phyloP scores from a whole-genome alignment of 2,888 invertebrate genomes.

The Choreutis nemorana region DNA sequence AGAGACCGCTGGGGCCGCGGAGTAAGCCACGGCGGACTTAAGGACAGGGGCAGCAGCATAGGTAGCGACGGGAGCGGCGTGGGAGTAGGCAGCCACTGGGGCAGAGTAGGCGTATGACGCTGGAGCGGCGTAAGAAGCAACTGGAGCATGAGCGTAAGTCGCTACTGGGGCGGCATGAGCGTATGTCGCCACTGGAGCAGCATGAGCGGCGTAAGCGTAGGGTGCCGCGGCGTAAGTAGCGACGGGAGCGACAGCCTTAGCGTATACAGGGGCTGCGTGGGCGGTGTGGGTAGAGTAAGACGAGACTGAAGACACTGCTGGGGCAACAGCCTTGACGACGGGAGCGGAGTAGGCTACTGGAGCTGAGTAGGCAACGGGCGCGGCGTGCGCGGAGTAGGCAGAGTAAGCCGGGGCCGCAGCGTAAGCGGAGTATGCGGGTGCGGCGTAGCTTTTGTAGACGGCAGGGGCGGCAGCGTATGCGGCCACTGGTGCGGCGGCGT shows the following conservation, averaged over 20 bases:
- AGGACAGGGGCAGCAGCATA: constrained; percentile 32
- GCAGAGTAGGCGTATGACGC: constrained; percentile 14
- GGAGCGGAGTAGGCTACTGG: constrained; percentile 37
- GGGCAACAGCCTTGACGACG: constrained; percentile 31
- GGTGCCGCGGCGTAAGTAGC: constrained; percentile 18
- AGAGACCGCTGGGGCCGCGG: constrained; percentile 67
- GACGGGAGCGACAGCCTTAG: constrained; percentile 19
- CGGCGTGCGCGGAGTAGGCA: constrained; percentile 24
- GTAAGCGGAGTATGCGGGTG: constrained; percentile 14
- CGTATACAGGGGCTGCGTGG: constrained; percentile 17
- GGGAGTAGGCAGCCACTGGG: constrained; percentile 7
- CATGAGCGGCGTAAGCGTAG: constrained; percentile 18
- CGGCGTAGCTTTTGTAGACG: constrained; percentile 25
- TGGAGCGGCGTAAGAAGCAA: constrained; percentile 10
- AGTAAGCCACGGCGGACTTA: constrained; percentile 55
- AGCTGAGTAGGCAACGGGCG: constrained; percentile 21
- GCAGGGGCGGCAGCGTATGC: constrained; percentile 18
- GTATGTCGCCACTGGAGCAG: constrained; percentile 25
- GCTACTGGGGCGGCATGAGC: constrained; percentile 19
- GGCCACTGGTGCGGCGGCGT: constrained; percentile 30
- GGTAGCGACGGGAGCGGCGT: constrained; percentile 25
- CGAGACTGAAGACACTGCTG: constrained; percentile 24
- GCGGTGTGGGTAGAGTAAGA: constrained; percentile 25
- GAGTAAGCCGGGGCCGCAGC: constrained; percentile 10
- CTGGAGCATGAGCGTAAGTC: constrained; percentile 10